Evolutionary conservation across 1,140 invertebrate genomes (phyloP), one percentile per base, ranked within the genome.

Genomic region (Onthophagus taurus): DNA sequence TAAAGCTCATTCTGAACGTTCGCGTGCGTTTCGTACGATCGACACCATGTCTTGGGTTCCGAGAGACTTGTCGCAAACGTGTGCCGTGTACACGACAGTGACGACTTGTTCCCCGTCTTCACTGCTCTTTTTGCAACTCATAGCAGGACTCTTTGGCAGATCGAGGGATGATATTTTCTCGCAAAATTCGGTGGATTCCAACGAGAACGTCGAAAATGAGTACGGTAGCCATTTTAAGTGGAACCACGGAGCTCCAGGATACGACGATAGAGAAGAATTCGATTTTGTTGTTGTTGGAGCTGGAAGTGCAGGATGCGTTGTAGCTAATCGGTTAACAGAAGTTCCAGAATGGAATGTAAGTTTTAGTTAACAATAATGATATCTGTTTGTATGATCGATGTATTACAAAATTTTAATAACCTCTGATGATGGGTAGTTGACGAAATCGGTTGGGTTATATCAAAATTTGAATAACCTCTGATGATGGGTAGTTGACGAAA

Each of bases 1-100:
- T n/a, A n/a, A n/a, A n/a, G n/a, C n/a, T n/a, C n/a, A n/a, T n/a
- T n/a, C n/a, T n/a, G n/a, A n/a, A n/a, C n/a, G n/a, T n/a, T n/a
- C n/a, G n/a, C n/a, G n/a, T n/a, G n/a, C n/a, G n/a, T n/a, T n/a
- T n/a, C n/a, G n/a, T n/a, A n/a, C n/a, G n/a, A n/a, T n/a, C n/a
- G n/a, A n/a, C n/a, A 41, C 13, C 38, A 74, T 74, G 70, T 70
- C 69, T 45, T 80, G 74, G 74, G 53, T 66, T 8, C 74, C 77
- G 5, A 68, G 66, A n/a, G 66, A 79, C 49, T 60, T 80, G 34
- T 52, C 66, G 11, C 49, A 62, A 14, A 60, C 72, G 7, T 81
- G 78, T 52, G 44, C 58, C 5, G 57, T 68, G 4, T 46, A 66
- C 2, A 68, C 68, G 0, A 71, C 67, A 11, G 53, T 77, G 4